A percentile compares a stretch with the other conserved stretches of the same genome.
Evolutionary conservation across 2,113 vertebrate species (phyloP).

Genomic region (Gambusia holbrooki): DNA sequence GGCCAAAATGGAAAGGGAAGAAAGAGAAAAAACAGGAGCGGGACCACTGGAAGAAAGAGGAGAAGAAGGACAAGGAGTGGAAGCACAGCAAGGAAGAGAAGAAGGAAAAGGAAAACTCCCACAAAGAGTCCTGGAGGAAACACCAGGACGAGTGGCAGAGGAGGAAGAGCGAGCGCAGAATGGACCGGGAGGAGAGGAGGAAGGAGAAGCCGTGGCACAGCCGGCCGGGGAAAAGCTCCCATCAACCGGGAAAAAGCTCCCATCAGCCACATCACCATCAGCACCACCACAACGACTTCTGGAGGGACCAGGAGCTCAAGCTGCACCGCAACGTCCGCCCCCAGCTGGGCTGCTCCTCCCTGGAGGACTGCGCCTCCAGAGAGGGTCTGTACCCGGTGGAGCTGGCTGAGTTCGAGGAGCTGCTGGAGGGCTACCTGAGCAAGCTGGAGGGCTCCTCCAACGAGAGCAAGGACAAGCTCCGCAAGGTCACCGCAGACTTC

Average conservation of each 20-base stretch:
- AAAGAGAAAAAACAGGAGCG: constrained; percentile 48
- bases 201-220: constrained; percentile 77
- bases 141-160: constrained; percentile 74
- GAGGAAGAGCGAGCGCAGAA: constrained; percentile 68
- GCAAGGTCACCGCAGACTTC: constrained; percentile 63
- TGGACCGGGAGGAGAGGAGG: constrained; percentile 72
- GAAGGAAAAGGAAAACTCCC: constrained; percentile 54
- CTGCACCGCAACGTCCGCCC: constrained; percentile 71
- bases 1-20: constrained; percentile 60
- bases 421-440: constrained; percentile 84
- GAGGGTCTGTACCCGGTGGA: constrained; percentile 86
- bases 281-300: constrained; percentile 66
- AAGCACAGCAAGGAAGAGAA: too few species aligned
- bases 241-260: constrained; percentile 2
- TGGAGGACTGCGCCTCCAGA: constrained; percentile 82
- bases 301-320: constrained; percentile 73
- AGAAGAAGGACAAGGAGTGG: constrained; percentile 55
- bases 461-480: constrained; percentile 74
- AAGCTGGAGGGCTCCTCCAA: constrained; percentile 62
- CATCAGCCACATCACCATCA: constrained; percentile 17
- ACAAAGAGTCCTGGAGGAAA: constrained; percentile 75
- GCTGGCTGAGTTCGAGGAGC: constrained; percentile 79
- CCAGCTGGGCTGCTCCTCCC: constrained; percentile 78
- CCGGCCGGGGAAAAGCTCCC: constrained; percentile 37
- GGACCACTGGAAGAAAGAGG: constrained; percentile 67